Evolutionary conservation across 2,888 invertebrate species (phyloP), one percentile per base, ranked within the genome.

Genomic region (Lasioglossum vierecki): DNA sequence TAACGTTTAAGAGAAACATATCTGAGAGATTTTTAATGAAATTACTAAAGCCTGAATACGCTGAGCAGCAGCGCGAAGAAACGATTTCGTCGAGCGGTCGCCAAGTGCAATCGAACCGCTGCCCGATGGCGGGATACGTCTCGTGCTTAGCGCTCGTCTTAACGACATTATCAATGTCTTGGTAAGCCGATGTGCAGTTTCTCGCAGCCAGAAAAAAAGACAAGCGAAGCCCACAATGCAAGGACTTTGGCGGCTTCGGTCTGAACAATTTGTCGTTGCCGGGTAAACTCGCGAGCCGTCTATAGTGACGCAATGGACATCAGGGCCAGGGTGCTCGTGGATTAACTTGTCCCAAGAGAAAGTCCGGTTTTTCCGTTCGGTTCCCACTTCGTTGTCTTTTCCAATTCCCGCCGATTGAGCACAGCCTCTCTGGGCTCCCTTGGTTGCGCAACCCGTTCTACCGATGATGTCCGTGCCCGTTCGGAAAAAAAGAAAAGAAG

Each of bases 401-500:
- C 90, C 90, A 88, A 88, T 92, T 91, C 88, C 84, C 86, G 86
- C 82, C 88, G 90, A 91, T 89, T n/a, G 57, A 85, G 80, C 81
- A 73, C 82, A 78, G 66, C 79, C 18, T 68, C 66, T 22, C 35
- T 22, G 63, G 78, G 66, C 68, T 46, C 66, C 41, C 3, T 39
- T 18, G 78, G 78, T 89, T 88, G 76, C 85, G 77, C 84, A 90
- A 88, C 72, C 75, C 76, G 57, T 41, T 79, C 68, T 66, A 79
- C 1, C 78, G 68, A 77, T 73, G 68, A 76, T 76, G 46, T 30
- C 70, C 26, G n/a, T 57, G n/a, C 4, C 57, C n/a, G n/a, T n/a
- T 57, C n/a, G n/a, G 57, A 57, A 22, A 57, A 22, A 57, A 57
- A 22, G 49, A 22, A 53, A 22, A 18, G 49, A 46, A 26, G 3